A percentile compares a stretch with the other conserved stretches of the same genome.
Conservation (phyloP, 2,113 vertebrate genomes). For the Ictalurus furcatus region DNA sequence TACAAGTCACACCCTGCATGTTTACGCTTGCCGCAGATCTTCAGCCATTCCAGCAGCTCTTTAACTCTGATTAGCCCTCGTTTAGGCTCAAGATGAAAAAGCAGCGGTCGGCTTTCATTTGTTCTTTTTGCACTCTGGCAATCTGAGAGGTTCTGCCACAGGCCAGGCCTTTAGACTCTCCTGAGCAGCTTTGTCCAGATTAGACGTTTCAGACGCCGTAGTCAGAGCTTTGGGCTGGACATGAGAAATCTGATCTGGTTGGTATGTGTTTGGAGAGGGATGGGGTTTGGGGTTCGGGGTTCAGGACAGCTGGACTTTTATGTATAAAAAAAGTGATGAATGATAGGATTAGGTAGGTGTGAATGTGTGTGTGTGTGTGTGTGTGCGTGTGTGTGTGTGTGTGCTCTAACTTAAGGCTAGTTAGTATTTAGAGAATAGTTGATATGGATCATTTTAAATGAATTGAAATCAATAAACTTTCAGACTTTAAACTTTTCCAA, state of each 20-base stretch:
- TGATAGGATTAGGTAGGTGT: constrained; percentile 47
- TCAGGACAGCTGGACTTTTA: constrained; percentile 43
- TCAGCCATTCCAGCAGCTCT: constrained; percentile 26
- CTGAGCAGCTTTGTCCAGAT: constrained; percentile 27
- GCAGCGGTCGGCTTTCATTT: neutral
- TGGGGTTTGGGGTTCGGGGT: constrained; percentile 11
- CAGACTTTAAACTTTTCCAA: neutral
- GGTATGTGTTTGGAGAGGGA: constrained; percentile 10
- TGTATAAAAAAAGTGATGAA: constrained; percentile 48
- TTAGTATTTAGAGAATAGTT: neutral
- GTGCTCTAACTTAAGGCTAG: constrained; percentile 18
- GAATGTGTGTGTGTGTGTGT: constrained; percentile 4
- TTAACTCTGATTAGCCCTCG: constrained; percentile 45
- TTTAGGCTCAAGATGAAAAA: constrained; percentile 30
- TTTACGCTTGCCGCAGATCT: constrained; percentile 49
- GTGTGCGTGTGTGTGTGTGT: constrained; percentile 3
- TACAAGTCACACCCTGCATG: constrained; percentile 48
- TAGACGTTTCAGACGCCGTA: constrained; percentile 12
- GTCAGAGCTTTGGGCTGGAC: constrained; percentile 16
- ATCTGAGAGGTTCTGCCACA: constrained; percentile 37
- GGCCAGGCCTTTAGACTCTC: constrained; percentile 9
- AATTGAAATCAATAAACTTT: neutral
- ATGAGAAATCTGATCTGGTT: constrained; percentile 49
- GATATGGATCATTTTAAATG: neutral
- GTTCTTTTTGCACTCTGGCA: constrained; percentile 8